These are phyloP conservation scores for Trichomycterus rosablanca DNA, from an alignment of 2,113 vertebrate genomes.

Conservation along the genomic window DNA sequence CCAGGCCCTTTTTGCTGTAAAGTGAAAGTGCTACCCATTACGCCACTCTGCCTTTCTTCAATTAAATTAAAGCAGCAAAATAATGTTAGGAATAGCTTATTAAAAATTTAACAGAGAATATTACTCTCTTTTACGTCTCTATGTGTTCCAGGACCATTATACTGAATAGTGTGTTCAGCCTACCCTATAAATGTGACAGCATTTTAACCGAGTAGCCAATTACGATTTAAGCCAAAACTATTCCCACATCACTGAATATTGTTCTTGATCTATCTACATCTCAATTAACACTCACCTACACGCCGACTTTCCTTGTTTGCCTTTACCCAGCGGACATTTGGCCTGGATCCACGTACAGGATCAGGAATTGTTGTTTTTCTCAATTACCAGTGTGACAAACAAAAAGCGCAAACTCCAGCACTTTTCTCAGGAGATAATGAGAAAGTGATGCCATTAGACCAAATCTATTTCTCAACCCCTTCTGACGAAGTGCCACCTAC, in stretches of 20 bases:
- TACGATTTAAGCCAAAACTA: slow-evolving; percentile 10
- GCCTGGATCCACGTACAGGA: slow-evolving; percentile 17
- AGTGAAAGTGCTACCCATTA: too few species aligned
- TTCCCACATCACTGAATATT: slow-evolving; percentile 6
- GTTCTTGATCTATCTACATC: background rate
- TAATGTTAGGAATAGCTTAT: too few species aligned
- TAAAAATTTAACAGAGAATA: too few species aligned
- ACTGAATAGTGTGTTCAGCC: too few species aligned
- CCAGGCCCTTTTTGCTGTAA: too few species aligned
- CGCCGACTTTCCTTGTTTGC: slow-evolving; percentile 10
- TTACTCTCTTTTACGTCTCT: too few species aligned
- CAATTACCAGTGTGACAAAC: slow-evolving; percentile 35
- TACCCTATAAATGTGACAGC: background rate
- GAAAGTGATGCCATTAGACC: slow-evolving; percentile 5
- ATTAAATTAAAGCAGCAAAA: too few species aligned
- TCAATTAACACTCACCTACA: slow-evolving; percentile 1
- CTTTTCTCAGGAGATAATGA: background rate
- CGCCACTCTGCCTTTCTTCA: too few species aligned
- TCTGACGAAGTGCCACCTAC: slow-evolving; percentile 37
- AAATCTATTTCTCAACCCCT: slow-evolving; percentile 11
- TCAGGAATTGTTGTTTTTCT: slow-evolving; percentile 26
- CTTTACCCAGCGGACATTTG: slow-evolving; percentile 18
- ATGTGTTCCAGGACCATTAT: too few species aligned
- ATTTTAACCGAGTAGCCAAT: slow-evolving; percentile 4
- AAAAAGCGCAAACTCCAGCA: slow-evolving; percentile 26